phyloP scores from a whole-genome alignment of 2,888 invertebrate species.

The Heliothis peltigera region DNA sequence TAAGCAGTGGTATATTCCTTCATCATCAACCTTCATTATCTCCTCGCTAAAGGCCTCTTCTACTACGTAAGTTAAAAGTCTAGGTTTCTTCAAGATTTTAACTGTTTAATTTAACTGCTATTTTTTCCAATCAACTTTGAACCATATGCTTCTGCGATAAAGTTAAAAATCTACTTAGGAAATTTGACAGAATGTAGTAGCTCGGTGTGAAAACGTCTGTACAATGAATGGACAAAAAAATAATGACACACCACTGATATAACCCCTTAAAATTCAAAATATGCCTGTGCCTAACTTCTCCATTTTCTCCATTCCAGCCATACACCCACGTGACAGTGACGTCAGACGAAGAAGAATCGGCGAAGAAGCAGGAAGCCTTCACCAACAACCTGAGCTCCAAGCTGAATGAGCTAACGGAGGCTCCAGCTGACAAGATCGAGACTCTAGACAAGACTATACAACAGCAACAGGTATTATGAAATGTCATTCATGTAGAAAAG shows the following conservation, averaged over 20 bases:
- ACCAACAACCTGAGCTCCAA: slow-evolving; percentile 90
- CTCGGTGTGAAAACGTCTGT: neutral
- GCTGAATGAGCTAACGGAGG: slow-evolving; percentile 80
- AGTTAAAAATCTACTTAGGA: too few relatives aligned
- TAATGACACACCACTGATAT: too few relatives aligned
- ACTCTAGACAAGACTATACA: slow-evolving; percentile 91
- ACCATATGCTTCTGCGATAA: too few relatives aligned
- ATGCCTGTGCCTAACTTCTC: slow-evolving; percentile 19
- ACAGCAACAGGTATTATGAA: slow-evolving; percentile 90
- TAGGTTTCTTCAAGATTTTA: too few relatives aligned
- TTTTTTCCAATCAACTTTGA: too few relatives aligned
- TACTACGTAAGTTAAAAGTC: too few relatives aligned
- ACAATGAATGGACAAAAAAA: neutral
- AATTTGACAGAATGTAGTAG: too few relatives aligned
- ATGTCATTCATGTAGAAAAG: slow-evolving; percentile 1
- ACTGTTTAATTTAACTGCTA: too few relatives aligned
- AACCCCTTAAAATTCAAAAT: too few relatives aligned
- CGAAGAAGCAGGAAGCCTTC: slow-evolving; percentile 88
- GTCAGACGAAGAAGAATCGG: slow-evolving; percentile 94
- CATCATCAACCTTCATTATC: too few relatives aligned
- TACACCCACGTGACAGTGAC: slow-evolving; percentile 93
- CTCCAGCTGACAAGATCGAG: slow-evolving; percentile 88
- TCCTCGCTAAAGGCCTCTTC: too few relatives aligned
- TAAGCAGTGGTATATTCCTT: too few relatives aligned
- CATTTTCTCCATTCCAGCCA: slow-evolving; percentile 82